phyloP scores from a whole-genome alignment of 1,140 invertebrate genomes.

The Drosophila sechellia region DNA sequence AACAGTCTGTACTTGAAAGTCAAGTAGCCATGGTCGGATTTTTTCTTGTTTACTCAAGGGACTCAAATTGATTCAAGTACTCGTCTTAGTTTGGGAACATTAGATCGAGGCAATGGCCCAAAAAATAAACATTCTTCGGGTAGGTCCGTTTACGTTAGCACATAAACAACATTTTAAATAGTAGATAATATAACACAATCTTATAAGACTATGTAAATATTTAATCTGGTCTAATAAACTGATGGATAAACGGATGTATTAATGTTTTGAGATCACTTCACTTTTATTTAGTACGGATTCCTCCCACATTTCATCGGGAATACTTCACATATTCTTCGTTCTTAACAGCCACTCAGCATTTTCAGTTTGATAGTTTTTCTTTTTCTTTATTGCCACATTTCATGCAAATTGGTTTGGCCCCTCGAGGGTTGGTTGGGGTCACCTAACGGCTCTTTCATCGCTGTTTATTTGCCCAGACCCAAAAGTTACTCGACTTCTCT shows the following conservation, averaged over 20 bases:
- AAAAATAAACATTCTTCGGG: conserved; percentile 43
- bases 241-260: background rate
- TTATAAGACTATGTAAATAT: background rate
- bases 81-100: background rate
- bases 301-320: conserved; percentile 16
- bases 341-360: conserved; percentile 32
- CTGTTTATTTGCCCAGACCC: conserved; percentile 38
- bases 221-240: background rate
- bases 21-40: conserved; percentile 17
- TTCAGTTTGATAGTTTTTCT: conserved; percentile 43
- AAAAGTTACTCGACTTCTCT: conserved; percentile 58
- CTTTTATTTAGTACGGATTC: conserved; percentile 8
- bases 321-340: conserved; percentile 17
- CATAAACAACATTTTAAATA: conserved; percentile 9
- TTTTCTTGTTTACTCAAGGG: conserved; percentile 19
- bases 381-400: conserved; percentile 51
- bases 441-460: conserved; percentile 63
- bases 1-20: conserved; percentile 28
- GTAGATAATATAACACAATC: conserved; percentile 6
- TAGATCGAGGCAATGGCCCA: conserved; percentile 22
- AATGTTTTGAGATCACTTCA: background rate
- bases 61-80: conserved; percentile 15
- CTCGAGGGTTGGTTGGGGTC: conserved; percentile 43
- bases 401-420: conserved; percentile 52
- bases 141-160: conserved; percentile 28